Base-by-base conservation (phyloP, 1,140 invertebrate species). In the Archivesica marissinica region DNA sequence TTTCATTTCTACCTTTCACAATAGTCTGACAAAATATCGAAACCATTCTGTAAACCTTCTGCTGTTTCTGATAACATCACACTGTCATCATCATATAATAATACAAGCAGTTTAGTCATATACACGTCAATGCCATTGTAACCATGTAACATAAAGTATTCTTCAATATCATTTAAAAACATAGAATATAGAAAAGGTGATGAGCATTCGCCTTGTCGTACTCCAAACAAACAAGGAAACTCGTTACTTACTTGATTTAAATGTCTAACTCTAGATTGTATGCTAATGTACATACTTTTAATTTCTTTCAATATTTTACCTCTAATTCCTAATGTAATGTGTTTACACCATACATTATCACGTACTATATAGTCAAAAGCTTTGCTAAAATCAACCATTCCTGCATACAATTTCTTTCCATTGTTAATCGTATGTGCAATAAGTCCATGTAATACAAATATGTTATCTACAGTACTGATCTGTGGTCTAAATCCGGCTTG, bases 101-200 rank as follows among this genome's bases (percentile, higher is more conserved):
- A 7, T 15, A 78, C 3, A 41, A 74, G 79, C 7, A 87, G n/a
- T 38, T 77, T 64, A 15, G 87, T n/a, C 30, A 64, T 38, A 2
- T 38, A 38, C 17, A 86, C 39, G 35, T 85, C 82, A 28, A 68
- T 39, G 20, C 75, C 28, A 15, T 75, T 25, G 75, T 70, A 74
- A 4, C 50, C 35, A 44, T 75, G 28, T n/a, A 7, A 35, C 28
- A 79, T 33, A 35, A 54, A 78, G 20, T 72, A 23, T 20, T 82
- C 33, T 72, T 83, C 85, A 20, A 59, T 59, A 52, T 72, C 70
- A 61, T 86, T 86, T 39, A 80, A 17, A 76, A 59, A 83, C 20
- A 85, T 84, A 20, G 76, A 76, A 77, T 81, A 87, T 15, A 87
- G 41, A 52, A 89, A 68, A 4, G 88, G 88, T 25, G 84, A 87